These are phyloP conservation scores for Pelecanus crispus DNA, from an alignment of 2,113 vertebrate genomes.

Conservation along the genomic window DNA sequence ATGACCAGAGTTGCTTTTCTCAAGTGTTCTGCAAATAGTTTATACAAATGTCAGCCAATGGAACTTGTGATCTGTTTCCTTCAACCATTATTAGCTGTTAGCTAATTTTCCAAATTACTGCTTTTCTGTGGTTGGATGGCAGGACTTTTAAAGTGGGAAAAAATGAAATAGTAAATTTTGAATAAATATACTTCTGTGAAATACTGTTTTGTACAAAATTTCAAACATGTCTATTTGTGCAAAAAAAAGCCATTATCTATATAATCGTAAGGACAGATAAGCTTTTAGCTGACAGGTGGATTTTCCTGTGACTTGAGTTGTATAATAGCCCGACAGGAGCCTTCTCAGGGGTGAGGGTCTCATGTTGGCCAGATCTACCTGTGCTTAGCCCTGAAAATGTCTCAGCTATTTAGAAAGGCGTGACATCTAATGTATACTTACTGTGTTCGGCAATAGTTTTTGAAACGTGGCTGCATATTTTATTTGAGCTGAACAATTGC, in stretches of 20 bases:
- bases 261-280: not conserved
- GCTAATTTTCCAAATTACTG: not conserved
- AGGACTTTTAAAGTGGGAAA: not conserved
- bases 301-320: not conserved
- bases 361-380: not conserved
- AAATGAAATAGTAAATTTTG: not conserved
- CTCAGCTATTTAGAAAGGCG: not conserved
- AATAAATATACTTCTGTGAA: not conserved
- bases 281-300: not conserved
- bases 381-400: not conserved
- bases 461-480: not conserved
- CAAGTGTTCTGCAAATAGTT: conserved; percentile 30
- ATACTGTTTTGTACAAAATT: not conserved
- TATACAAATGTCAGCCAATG: conserved; percentile 21
- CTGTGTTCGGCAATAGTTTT: not conserved
- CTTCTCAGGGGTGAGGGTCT: not conserved
- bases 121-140: not conserved
- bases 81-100: not conserved
- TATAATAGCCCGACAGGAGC: not conserved
- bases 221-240: not conserved
- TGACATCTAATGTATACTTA: not conserved
- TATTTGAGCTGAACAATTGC: not conserved
- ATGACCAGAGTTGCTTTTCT: conserved; percentile 18
- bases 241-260: not conserved
- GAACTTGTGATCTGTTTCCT: conserved; percentile 14